Evolutionary conservation across 2,888 invertebrate species (phyloP), one percentile per base, ranked within the genome.

Genomic region (Julus scanicus): DNA sequence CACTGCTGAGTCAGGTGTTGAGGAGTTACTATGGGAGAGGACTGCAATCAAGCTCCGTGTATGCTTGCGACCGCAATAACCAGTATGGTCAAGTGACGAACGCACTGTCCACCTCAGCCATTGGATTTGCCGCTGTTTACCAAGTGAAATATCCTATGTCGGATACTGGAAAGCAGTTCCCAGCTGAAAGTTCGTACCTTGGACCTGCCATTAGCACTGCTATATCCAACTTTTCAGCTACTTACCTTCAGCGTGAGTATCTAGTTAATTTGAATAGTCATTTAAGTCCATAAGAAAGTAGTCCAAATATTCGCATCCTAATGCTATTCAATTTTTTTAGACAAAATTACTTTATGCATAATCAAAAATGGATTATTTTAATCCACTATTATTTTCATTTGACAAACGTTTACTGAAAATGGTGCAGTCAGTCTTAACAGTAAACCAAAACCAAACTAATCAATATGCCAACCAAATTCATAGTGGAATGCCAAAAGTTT

Each of bases 21-120:
- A 84, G 84, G n/a, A 88, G 84, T 29, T 88, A 88, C 44, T 88
- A 88, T 49, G 88, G 88, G 9, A 8, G 88, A 17, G 88, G 88
- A 11, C 29, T 88, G 29, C 40, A 63, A 15, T 15, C 29, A 2
- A 84, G 49, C 17, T 40, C 80, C 11, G 13, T 71, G 8, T 17
- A 84, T 84, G 88, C 20, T 8, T 88, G 88, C 44, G 84, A 84
- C 49, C 80, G 88, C 29, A 53, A 6, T 15, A 39, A 29, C 20
- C 84, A 44, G 20, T 29, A 29, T 40, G 39, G 53, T 80, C 48
- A 83, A 11, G 5, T 84, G n/a, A 84, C 17, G 2, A 84, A 84
- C 53, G 37, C 29, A 8, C 6, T 88, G 20, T 17, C 49, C 15
- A 39, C 15, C 15, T 84, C 84, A 44, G 84, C 88, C 1, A 44